phyloP scores from a whole-genome alignment of 2,797 vertebrate species.

The Craterocephalus amniculus region DNA sequence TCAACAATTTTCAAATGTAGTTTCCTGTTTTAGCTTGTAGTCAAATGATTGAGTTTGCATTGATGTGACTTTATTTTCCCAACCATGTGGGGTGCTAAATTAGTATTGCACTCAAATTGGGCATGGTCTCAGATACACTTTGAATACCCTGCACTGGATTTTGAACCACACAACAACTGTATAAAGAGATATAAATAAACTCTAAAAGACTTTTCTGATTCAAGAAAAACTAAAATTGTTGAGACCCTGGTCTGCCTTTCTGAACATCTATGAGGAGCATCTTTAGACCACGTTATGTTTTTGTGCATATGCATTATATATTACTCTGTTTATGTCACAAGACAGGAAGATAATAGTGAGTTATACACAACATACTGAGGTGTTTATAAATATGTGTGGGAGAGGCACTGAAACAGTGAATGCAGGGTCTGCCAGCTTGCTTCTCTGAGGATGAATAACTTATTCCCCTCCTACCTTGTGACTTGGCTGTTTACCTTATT shows the following conservation, averaged over 20 bases:
- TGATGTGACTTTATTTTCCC: conserved; percentile 42
- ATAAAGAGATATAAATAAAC: conserved; percentile 1
- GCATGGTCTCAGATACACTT: not conserved
- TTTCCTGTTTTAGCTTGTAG: conserved; percentile 38
- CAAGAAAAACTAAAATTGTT: not conserved
- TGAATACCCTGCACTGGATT: not conserved
- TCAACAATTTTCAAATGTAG: conserved; percentile 3
- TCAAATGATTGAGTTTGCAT: conserved; percentile 29
- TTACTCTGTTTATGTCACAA: conserved; percentile 60
- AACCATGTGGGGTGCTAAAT: conserved; percentile 28
- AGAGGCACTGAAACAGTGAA: conserved; percentile 42
- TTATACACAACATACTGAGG: conserved; percentile 66
- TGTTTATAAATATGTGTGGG: conserved; percentile 27
- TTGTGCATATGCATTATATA: conserved; percentile 61
- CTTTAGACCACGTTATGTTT: conserved; percentile 37
- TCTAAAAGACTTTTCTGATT: not conserved
- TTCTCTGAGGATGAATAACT: conserved; percentile 79
- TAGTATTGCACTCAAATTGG: conserved; percentile 11
- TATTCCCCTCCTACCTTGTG: conserved; percentile 72
- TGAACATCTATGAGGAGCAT: conserved; percentile 24
- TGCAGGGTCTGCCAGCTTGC: conserved; percentile 69
- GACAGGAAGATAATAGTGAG: conserved; percentile 69
- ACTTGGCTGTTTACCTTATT: conserved; percentile 72
- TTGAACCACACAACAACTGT: not conserved
- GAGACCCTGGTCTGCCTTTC: not conserved